Conservation (phyloP, 2,797 vertebrate species). For the Smutsia temminckii region DNA sequence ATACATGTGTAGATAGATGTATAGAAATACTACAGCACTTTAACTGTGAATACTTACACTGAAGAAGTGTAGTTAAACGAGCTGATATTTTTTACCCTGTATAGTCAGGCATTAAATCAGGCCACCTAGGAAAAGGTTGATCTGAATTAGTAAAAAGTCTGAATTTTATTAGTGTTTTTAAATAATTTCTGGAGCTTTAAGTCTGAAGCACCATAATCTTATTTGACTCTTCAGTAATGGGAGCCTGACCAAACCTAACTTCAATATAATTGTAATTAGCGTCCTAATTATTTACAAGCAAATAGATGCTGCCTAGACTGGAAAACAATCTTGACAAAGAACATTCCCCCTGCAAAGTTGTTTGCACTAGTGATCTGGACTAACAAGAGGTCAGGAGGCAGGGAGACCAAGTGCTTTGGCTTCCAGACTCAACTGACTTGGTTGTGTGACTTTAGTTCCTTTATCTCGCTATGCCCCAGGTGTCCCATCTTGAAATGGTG, state of each 20-base stretch:
- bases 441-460: background rate
- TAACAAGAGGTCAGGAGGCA: background rate
- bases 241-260: background rate
- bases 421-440: background rate
- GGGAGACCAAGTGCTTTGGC: background rate
- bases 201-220: constrained; percentile 5
- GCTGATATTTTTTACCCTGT: background rate
- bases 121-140: background rate
- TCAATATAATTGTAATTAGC: background rate
- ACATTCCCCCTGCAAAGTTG: background rate
- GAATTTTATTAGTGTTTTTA: constrained; percentile 32
- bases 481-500: background rate
- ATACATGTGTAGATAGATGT: background rate
- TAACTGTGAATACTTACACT: background rate
- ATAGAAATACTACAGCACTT: background rate
- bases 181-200: constrained; percentile 1
- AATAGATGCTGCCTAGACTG: background rate
- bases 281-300: background rate
- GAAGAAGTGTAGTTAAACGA: background rate
- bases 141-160: constrained; percentile 29
- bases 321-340: background rate
- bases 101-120: constrained; percentile 9
- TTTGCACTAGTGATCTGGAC: background rate
- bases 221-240: background rate
- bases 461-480: background rate